These are phyloP conservation scores for Trinectes maculatus DNA, from an alignment of 2,113 vertebrate species.

Conservation along the genomic window DNA sequence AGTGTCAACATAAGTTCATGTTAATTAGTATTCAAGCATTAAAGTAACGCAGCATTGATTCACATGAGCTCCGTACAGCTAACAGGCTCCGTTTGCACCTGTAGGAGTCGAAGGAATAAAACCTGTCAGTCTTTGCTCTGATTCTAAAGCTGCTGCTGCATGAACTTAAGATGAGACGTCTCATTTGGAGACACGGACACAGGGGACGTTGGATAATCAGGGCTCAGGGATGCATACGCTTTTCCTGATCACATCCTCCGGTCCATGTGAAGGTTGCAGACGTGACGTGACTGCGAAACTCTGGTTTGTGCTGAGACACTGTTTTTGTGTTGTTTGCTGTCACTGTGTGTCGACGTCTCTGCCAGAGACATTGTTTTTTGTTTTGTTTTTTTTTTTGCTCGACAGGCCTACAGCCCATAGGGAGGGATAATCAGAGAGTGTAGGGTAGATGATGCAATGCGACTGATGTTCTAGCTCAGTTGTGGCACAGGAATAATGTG, in stretches of 20 bases:
- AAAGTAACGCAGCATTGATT: background rate
- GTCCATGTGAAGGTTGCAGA: conserved; percentile 32
- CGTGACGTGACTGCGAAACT: conserved; percentile 37
- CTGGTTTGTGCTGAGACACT: conserved; percentile 13
- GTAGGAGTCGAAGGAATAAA: conserved; percentile 18
- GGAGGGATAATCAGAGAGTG: conserved; percentile 24
- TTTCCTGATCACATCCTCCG: conserved; percentile 38
- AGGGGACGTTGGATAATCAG: conserved; percentile 30
- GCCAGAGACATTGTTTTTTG: background rate
- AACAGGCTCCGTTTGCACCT: background rate
- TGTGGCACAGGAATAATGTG: conserved; percentile 45
- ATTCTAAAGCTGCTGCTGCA: conserved; percentile 4
- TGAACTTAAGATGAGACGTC: conserved; percentile 31
- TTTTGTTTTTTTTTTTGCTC: conserved; percentile 29
- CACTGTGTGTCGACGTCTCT: conserved; percentile 3
- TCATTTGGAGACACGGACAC: conserved; percentile 21
- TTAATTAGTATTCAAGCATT: background rate
- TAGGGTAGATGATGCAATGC: conserved; percentile 28
- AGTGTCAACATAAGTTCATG: background rate
- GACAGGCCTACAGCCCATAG: background rate
- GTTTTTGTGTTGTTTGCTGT: conserved; percentile 8
- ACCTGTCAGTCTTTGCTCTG: conserved; percentile 1
- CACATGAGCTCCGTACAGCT: background rate
- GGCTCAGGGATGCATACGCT: conserved; percentile 17
- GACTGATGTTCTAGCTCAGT: conserved; percentile 23